Evolutionary conservation across 2,797 vertebrate species (phyloP).

Genomic region (Lycodopsis pacificus): DNA sequence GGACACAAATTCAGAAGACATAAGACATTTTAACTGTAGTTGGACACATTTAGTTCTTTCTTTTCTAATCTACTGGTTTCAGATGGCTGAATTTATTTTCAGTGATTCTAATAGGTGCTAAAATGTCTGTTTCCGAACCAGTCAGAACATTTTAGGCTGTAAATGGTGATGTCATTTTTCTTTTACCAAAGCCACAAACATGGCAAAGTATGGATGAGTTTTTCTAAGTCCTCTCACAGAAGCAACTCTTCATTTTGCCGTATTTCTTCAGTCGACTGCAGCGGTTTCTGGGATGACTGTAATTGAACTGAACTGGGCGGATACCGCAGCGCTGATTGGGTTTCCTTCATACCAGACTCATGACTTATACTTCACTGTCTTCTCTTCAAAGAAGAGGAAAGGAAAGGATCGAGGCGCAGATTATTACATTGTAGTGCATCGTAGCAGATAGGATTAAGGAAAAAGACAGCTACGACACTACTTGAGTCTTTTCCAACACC

Average conservation of each 20-base stretch:
- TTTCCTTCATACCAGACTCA: background rate
- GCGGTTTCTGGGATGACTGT: background rate
- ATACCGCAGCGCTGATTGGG: background rate
- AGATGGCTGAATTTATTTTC: background rate
- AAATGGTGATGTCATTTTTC: background rate
- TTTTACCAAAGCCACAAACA: background rate
- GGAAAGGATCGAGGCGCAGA: conserved; percentile 27
- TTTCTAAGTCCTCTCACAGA: background rate
- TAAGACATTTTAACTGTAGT: conserved; percentile 1
- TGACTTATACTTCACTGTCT: conserved; percentile 11
- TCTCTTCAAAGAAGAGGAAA: conserved; percentile 37
- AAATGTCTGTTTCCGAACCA: background rate
- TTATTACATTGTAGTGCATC: conserved; percentile 51
- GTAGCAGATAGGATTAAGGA: conserved; percentile 53
- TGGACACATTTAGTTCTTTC: conserved; percentile 13
- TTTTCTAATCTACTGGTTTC: background rate
- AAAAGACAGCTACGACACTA: conserved; percentile 55
- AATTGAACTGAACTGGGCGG: background rate
- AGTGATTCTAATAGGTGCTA: background rate
- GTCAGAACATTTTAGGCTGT: background rate
- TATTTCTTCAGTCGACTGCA: background rate
- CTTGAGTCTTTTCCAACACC: conserved; percentile 58
- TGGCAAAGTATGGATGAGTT: background rate
- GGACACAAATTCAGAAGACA: conserved; percentile 3
- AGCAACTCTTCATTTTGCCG: background rate